These are phyloP conservation scores for Bombus cullumanus DNA, from an alignment of 1,140 invertebrate genomes.

Conservation along the genomic window DNA sequence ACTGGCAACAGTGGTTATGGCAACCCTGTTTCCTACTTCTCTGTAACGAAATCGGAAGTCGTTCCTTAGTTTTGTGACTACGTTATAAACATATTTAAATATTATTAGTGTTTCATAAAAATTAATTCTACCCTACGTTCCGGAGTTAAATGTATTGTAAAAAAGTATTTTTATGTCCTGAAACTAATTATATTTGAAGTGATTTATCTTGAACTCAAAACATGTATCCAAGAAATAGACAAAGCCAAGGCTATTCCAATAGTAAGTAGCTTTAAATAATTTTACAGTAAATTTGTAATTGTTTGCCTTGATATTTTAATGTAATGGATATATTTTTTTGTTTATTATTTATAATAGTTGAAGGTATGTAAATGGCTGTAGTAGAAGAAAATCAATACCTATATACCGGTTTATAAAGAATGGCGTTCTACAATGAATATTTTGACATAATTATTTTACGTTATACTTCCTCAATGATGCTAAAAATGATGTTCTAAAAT, in stretches of 20 bases:
- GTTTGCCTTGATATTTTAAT: not conserved
- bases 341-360: not conserved
- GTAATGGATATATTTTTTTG: not conserved
- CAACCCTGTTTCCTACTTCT: constrained; percentile 23
- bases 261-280: constrained; percentile 53
- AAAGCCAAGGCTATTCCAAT: constrained; percentile 69
- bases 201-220: constrained; percentile 1
- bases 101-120: not conserved
- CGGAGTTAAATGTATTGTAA: not conserved
- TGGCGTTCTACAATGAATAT: constrained; percentile 33
- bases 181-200: not conserved
- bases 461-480: not conserved
- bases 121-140: not conserved
- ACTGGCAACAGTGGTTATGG: too few relatives aligned
- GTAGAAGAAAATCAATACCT: constrained; percentile 54
- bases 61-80: not conserved
- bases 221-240: constrained; percentile 74
- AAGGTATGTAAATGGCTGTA: not conserved
- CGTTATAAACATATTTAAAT: not conserved
- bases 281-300: not conserved
- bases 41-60: not conserved
- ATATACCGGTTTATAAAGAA: constrained; percentile 30
- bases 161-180: not conserved
- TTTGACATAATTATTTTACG: constrained; percentile 3
- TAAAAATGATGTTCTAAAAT: not conserved